Percentiles rank a stretch among this genome's conserved stretches.
Conservation (phyloP, 1,140 invertebrate genomes). For the Antheraea mylitta region DNA sequence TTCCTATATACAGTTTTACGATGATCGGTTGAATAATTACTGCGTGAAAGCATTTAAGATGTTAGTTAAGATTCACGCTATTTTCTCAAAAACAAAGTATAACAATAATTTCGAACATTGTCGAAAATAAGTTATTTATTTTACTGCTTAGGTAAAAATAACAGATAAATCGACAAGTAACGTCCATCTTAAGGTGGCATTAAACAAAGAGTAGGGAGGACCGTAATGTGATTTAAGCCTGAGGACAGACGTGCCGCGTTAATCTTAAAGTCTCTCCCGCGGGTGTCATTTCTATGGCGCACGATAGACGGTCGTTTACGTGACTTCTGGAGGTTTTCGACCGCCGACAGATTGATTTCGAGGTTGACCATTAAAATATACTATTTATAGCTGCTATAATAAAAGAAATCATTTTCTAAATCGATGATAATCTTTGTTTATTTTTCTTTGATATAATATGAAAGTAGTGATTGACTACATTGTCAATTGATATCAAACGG, state of each 20-base stretch:
- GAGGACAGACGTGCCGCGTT: constrained; percentile 57
- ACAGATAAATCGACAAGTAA: constrained; percentile 22
- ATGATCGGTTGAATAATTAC: too few relatives aligned
- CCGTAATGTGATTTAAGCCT: constrained; percentile 62
- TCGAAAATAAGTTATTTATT: neutral
- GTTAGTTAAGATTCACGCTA: too few relatives aligned
- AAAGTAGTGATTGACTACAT: too few relatives aligned
- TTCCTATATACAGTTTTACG: too few relatives aligned
- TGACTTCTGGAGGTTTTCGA: constrained; percentile 41
- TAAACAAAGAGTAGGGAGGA: constrained; percentile 48
- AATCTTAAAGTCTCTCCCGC: constrained; percentile 52
- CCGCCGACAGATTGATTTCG: constrained; percentile 22
- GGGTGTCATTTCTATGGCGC: constrained; percentile 43
- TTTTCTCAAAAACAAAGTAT: too few relatives aligned
- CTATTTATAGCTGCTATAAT: neutral
- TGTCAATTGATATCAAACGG: too few relatives aligned
- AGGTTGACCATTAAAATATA: constrained; percentile 1
- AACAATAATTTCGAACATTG: too few relatives aligned
- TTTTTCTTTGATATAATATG: too few relatives aligned
- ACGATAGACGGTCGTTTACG: constrained; percentile 35
- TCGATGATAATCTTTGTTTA: neutral
- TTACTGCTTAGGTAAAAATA: constrained; percentile 22
- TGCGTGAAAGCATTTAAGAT: too few relatives aligned
- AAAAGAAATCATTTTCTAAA: neutral
- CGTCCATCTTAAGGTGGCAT: constrained; percentile 45